These are phyloP conservation scores for Sphaeramia orbicularis DNA, from an alignment of 2,797 vertebrate genomes.

Conservation along the genomic window DNA sequence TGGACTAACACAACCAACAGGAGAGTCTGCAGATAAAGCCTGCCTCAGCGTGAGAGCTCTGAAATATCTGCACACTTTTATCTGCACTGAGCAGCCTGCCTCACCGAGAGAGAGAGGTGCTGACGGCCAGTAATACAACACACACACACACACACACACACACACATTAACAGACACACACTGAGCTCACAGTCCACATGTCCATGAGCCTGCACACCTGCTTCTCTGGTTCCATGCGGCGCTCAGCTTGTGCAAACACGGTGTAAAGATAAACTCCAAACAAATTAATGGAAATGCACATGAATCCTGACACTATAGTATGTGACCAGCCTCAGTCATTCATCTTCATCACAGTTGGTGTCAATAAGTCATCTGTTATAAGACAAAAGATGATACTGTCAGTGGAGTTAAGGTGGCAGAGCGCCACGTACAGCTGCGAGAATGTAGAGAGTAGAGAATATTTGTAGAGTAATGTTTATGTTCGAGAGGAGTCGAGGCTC, in stretches of 20 bases:
- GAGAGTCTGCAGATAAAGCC: constrained; percentile 72
- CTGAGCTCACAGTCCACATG: constrained; percentile 1
- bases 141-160: constrained; percentile 22
- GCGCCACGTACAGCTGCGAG: constrained; percentile 37
- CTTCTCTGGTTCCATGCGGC: constrained; percentile 37
- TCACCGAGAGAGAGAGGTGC: constrained; percentile 38
- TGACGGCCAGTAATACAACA: constrained; percentile 48
- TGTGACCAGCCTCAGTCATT: constrained; percentile 7
- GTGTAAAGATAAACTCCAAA: constrained; percentile 42
- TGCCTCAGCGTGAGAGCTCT: constrained; percentile 61
- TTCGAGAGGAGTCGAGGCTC: constrained; percentile 44
- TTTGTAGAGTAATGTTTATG: constrained; percentile 56
- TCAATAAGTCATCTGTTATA: constrained; percentile 15
- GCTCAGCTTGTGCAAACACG: constrained; percentile 40
- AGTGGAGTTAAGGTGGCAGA: constrained; percentile 16
- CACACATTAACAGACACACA: no score
- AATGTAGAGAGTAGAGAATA: constrained; percentile 34
- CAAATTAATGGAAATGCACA: constrained; percentile 32
- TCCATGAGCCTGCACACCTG: constrained; percentile 37
- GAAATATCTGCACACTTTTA: constrained; percentile 76
- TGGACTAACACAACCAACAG: constrained; percentile 64
- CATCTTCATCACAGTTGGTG: constrained; percentile 6
- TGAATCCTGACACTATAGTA: neutral
- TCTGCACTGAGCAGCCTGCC: constrained; percentile 71
- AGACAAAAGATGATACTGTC: constrained; percentile 15